Base-by-base conservation (phyloP, 2,113 vertebrate species). In the Dendrocopos noguchii region DNA sequence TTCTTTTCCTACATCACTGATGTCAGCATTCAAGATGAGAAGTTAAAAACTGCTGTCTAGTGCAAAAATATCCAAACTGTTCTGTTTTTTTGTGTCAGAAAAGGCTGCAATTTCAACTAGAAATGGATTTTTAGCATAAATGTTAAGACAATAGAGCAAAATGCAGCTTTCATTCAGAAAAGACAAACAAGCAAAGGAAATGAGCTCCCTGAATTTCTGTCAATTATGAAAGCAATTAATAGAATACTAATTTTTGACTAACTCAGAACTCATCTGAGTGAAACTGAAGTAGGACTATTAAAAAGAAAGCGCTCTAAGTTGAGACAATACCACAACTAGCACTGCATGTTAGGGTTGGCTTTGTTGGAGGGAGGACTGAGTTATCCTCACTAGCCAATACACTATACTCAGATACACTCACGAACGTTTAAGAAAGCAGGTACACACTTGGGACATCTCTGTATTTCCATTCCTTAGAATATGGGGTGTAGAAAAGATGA, bases 161-260 rank as follows among this genome's bases (percentile, higher is more conserved):
- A 91, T 73, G 52, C 81, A 89, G 59, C 75, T 74, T 82, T 65
- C 64, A 73, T 63, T 73, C 9, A 22, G 56, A 60, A 88, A 95
- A 91, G 29, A 34, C 71, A 70, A 91, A 86, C 56, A 46, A 91
- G 83, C 44, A 55, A 82, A 87, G 36, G 80, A 92, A 93, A 84
- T 29, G 28, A 92, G 80, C 55, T 90, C 47, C 60, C 25, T 33
- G 14, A 80, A 82, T 80, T 27, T 71, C 44, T n/a, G 59, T 73
- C 34, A 74, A 20, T 63, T 83, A 84, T 4, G 42, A 95, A 79
- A 66, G 76, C 36, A 92, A 82, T 73, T 84, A 94, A 76, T 33
- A 73, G 56, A 85, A 91, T 33, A 52, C 8, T 75, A 42, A 42
- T 64, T 87, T 80, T 42, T 84, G 6, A 70, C 33, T 27, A 74